phyloP scores from a whole-genome alignment of 2,888 invertebrate genomes.

The Aphelenchoides bicaudatus region DNA sequence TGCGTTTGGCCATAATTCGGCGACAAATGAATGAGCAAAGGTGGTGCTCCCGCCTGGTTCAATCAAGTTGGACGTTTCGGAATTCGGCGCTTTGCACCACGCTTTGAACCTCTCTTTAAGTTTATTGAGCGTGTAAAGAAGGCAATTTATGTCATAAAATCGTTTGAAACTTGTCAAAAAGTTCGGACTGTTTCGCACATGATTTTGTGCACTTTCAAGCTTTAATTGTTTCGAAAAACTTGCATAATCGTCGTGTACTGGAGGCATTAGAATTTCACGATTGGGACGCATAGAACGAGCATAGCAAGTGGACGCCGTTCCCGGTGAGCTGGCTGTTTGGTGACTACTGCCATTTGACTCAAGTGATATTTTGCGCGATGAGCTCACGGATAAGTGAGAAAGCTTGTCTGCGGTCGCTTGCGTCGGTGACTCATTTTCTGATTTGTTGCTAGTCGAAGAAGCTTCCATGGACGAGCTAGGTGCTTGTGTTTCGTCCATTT shows the following conservation, averaged over 20 bases:
- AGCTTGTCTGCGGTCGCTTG: background rate
- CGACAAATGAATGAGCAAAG: background rate
- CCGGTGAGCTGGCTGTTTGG: conserved; percentile 7
- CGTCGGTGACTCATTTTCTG: background rate
- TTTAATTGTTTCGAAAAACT: background rate
- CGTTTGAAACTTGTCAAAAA: no score
- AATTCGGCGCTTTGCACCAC: no score
- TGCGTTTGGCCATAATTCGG: background rate
- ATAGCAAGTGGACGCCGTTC: background rate
- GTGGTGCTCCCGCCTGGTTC: no score
- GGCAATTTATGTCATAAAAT: no score
- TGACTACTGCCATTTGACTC: conserved; percentile 9
- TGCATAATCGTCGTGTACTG: background rate
- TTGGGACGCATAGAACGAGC: no score
- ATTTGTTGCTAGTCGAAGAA: conserved; percentile 1
- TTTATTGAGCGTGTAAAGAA: no score
- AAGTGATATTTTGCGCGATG: background rate
- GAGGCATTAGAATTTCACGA: conserved; percentile 2
- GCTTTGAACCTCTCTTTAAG: no score
- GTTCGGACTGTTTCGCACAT: no score
- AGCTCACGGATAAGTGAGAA: background rate
- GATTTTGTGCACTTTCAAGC: no score
- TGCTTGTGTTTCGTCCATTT: no score
- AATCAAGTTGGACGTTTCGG: no score
- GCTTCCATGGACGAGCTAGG: conserved; percentile 1